These are phyloP conservation scores for Amblyteles armatorius DNA, from an alignment of 2,888 invertebrate species.

Conservation along the genomic window DNA sequence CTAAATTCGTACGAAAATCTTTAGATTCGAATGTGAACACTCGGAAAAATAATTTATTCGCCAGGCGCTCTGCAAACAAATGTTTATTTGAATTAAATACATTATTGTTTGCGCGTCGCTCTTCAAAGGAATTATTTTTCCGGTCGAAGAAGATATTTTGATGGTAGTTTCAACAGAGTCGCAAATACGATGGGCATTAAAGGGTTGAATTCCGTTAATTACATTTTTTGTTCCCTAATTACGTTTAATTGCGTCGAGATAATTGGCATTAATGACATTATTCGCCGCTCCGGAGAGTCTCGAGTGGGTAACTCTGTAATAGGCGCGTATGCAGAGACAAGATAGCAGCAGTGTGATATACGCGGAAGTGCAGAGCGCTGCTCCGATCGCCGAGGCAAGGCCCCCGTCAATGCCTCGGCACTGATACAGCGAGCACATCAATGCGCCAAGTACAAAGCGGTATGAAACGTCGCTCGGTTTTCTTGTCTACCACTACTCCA, in stretches of 20 bases:
- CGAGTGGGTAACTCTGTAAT: constrained; percentile 54
- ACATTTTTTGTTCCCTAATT: background rate
- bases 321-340: constrained; percentile 66
- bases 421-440: constrained; percentile 70
- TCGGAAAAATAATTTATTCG: no score
- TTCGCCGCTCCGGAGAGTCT: constrained; percentile 45
- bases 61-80: no score
- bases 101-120: no score
- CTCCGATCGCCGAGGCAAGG: constrained; percentile 76
- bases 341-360: constrained; percentile 80
- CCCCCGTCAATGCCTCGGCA: constrained; percentile 81
- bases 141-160: no score
- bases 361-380: constrained; percentile 80
- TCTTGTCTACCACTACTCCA: constrained; percentile 18
- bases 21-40: background rate
- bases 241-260: constrained; percentile 35
- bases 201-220: background rate
- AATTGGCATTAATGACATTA: constrained; percentile 72
- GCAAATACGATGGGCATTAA: background rate
- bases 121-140: no score
- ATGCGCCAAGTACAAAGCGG: constrained; percentile 1
- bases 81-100: no score
- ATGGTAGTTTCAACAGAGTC: no score
- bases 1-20: background rate
- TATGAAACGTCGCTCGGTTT: constrained; percentile 1